Conservation (phyloP, 53 echinoderm and acorn worm species). For the Antedon mediterranea region DNA sequence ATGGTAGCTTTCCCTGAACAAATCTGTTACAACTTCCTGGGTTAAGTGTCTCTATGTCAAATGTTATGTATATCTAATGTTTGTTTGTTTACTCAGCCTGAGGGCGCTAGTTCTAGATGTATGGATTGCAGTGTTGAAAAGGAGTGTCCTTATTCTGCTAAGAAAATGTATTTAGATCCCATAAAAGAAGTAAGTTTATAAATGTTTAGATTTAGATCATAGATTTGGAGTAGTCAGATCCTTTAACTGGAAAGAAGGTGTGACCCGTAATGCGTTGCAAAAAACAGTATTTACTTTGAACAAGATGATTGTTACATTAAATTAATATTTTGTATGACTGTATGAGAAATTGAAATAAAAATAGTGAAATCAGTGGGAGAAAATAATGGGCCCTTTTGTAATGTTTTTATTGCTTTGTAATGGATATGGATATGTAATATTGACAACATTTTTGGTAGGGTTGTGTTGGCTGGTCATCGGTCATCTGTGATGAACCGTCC, state of each 20-base stretch:
- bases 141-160: constrained; percentile 70
- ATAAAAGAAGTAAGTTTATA: constrained; percentile 20
- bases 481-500: constrained; percentile 43
- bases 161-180: constrained; percentile 57
- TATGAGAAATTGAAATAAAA: too few relatives aligned
- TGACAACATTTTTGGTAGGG: constrained; percentile 50
- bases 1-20: neutral
- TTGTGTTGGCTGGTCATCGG: constrained; percentile 46
- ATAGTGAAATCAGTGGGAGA: too few relatives aligned
- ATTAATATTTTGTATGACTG: neutral
- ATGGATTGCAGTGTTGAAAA: constrained; percentile 59
- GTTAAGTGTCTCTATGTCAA: neutral
- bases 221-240: too few relatives aligned
- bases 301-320: too few relatives aligned
- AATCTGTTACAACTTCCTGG: neutral
- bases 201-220: too few relatives aligned
- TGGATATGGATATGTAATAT: too few relatives aligned
- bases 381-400: too few relatives aligned
- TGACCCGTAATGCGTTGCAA: too few relatives aligned
- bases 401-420: too few relatives aligned
- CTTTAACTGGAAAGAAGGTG: too few relatives aligned
- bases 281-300: too few relatives aligned
- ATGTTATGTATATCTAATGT: neutral
- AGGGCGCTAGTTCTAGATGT: constrained; percentile 50
- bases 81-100: constrained; percentile 30